These are phyloP conservation scores for Cyphomyrus plagiostoma DNA, from an alignment of 2,113 vertebrate genomes.

Conservation along the genomic window DNA sequence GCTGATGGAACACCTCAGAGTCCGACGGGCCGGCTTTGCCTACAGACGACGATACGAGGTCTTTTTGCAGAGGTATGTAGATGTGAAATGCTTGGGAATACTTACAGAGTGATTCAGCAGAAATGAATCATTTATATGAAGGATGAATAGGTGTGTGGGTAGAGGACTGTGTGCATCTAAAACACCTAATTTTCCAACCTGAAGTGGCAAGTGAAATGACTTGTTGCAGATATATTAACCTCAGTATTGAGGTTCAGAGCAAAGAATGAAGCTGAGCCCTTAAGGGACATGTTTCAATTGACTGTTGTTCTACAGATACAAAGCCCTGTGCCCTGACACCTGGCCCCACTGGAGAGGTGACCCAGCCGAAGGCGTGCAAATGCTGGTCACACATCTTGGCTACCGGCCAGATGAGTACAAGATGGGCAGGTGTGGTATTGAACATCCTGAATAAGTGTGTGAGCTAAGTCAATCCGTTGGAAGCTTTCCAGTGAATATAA, in stretches of 20 bases:
- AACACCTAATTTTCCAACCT: background rate
- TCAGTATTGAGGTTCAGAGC: background rate
- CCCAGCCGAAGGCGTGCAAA: slow-evolving; percentile 79
- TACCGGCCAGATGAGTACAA: slow-evolving; percentile 90
- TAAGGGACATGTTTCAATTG: background rate
- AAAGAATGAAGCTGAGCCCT: background rate
- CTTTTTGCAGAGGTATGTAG: slow-evolving; percentile 78
- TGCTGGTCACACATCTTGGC: slow-evolving; percentile 78
- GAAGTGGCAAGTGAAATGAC: background rate
- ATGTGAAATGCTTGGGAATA: background rate
- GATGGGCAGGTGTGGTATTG: slow-evolving; percentile 73
- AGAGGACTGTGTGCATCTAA: background rate
- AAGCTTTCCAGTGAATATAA: background rate
- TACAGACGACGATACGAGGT: slow-evolving; percentile 83
- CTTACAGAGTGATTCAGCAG: background rate
- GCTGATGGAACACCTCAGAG: slow-evolving; percentile 89
- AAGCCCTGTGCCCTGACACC: slow-evolving; percentile 84
- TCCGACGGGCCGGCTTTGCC: slow-evolving; percentile 83
- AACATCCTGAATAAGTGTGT: background rate
- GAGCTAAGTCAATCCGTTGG: background rate
- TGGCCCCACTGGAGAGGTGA: slow-evolving; percentile 90
- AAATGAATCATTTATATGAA: background rate
- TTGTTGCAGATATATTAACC: background rate
- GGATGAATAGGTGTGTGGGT: background rate
- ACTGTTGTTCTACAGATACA: slow-evolving; percentile 68